phyloP scores from a whole-genome alignment of 2,797 vertebrate genomes.

The Alectoris magna region DNA sequence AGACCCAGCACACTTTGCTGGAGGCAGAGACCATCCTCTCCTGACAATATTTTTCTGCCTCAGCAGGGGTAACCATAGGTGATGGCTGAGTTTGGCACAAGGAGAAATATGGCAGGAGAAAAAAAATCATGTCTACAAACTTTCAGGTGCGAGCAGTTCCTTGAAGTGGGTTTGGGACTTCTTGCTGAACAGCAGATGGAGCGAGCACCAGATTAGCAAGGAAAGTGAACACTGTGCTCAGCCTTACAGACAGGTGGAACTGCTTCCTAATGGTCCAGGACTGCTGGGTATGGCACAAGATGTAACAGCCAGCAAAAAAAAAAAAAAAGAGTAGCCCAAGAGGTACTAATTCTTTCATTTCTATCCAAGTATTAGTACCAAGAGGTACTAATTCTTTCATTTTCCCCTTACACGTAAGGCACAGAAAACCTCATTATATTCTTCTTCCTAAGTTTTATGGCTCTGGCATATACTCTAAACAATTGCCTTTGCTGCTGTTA shows the following conservation, averaged over 20 bases:
- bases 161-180: background rate
- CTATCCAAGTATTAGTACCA: background rate
- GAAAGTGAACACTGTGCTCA: background rate
- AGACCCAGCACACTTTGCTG: background rate
- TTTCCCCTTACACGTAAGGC: conserved; percentile 45
- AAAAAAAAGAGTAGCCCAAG: background rate
- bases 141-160: background rate
- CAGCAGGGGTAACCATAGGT: no score
- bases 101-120: background rate
- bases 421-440: conserved; percentile 38
- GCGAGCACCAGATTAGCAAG: background rate
- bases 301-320: background rate
- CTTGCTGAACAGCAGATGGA: background rate
- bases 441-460: conserved; percentile 21
- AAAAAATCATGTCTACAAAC: background rate
- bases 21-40: background rate
- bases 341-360: background rate
- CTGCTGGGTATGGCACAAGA: background rate
- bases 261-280: background rate
- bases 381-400: background rate
- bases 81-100: background rate
- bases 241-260: background rate
- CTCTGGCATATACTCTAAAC: conserved; percentile 14
- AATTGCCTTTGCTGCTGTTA: conserved; percentile 28
- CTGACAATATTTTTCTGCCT: background rate